phyloP scores from a whole-genome alignment of 2,113 vertebrate species.

The Pseudorectes ferrugineus region DNA sequence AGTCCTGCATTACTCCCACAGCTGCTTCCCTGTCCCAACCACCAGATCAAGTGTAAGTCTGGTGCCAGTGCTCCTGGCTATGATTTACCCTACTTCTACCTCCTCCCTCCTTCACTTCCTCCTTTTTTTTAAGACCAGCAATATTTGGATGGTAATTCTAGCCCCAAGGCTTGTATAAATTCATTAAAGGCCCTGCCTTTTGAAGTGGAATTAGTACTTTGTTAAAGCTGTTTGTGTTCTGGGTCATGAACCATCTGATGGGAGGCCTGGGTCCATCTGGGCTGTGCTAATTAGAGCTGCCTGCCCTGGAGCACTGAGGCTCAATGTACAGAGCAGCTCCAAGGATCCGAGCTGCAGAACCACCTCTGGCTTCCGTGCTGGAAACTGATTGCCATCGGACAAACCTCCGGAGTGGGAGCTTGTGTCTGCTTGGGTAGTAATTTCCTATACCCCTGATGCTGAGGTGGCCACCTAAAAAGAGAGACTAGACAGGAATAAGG shows the following conservation, averaged over 20 bases:
- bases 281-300: conserved; percentile 32
- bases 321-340: neutral
- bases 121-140: neutral
- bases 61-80: neutral
- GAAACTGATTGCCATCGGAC: neutral
- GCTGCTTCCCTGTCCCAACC: neutral
- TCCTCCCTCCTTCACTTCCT: neutral
- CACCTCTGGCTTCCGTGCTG: neutral
- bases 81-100: neutral
- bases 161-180: conserved; percentile 14
- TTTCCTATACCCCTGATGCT: neutral
- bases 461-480: too few relatives aligned
- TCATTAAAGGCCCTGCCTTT: conserved; percentile 6
- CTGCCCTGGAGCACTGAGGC: neutral
- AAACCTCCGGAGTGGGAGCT: neutral
- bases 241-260: conserved; percentile 20
- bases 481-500: too few relatives aligned
- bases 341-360: neutral
- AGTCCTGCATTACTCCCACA: neutral
- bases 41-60: neutral
- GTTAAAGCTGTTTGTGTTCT: neutral
- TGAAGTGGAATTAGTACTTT: conserved; percentile 46
- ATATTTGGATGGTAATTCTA: conserved; percentile 32
- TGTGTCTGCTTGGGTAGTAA: fast-evolving
- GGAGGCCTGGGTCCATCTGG: neutral